Evolutionary conservation across 2,113 vertebrate genomes (phyloP), one percentile per base, ranked within the genome.

Genomic region (Diglossa brunneiventris): DNA sequence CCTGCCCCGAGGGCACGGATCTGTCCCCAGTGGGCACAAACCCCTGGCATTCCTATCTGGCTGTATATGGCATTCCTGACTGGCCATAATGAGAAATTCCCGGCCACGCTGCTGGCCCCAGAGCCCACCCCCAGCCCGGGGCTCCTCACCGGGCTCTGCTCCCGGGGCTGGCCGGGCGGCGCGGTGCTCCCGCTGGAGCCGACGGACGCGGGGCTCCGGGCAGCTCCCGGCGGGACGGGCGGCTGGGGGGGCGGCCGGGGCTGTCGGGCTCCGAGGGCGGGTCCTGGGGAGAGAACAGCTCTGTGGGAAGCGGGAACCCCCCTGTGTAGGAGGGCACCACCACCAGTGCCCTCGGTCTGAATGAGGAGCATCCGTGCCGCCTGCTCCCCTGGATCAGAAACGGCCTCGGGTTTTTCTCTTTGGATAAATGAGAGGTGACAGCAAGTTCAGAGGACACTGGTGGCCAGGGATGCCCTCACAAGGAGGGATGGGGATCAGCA

Each of bases 201-300:
- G 55, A 98, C 53, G 44, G 99, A 97, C 33, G 97, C 94, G 0
- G 98, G 99, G 63, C 98, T 99, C 96, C 96, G 0, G 98, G 98
- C 1, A 97, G 55, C 87, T 99, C 99, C 93, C 95, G 98, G 46
- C 86, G 94, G 31, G 97, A 35, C 1, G 97, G 91, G 22, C 96
- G 98, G 16, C 98, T 94, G 10, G 98, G 98, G 1, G 97, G 96
- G 33, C 44, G 92, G 13, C 95, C 46, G 0, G 98, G 98, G 94
- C 98, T 99, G 86, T 98, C 86, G 0, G 97, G 95, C 37, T 99
- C 98, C 8, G 98, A 99, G 56, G 98, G 96, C 0, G 98, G 98
- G 63, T 99, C 99, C 99, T 99, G 87, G 0, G 7, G 33, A n/a
- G 26, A 64, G 1, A 83, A n/a, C 7, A 11, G 18, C 16, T 19